These are phyloP conservation scores for Microcebus griseorufus DNA, from an alignment of 2,113 vertebrate genomes.

Conservation along the genomic window DNA sequence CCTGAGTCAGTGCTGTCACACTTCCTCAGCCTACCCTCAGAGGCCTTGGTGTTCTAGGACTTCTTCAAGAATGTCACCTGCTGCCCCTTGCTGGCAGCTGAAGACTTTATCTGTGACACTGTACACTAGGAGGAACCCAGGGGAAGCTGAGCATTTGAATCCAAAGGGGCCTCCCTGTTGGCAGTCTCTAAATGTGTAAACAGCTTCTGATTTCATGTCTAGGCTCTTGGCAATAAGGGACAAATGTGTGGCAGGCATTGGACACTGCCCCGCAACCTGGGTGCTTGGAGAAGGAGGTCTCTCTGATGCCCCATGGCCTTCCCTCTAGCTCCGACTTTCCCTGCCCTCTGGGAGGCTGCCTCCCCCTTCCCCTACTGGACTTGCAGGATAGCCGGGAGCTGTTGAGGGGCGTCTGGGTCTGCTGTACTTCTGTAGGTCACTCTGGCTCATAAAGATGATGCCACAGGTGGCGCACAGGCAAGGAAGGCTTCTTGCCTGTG, in stretches of 20 bases:
- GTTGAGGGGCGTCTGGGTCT: conserved; percentile 89
- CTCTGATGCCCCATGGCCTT: conserved; percentile 22
- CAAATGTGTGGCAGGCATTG: not conserved
- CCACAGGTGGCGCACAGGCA: conserved; percentile 89
- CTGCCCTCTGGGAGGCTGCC: conserved; percentile 6
- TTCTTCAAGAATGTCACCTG: conserved; percentile 88
- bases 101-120: conserved; percentile 71
- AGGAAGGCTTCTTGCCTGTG: conserved; percentile 91
- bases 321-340: not conserved
- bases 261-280: not conserved
- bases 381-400: conserved; percentile 87
- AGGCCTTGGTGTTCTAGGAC: conserved; percentile 85
- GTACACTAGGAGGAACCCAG: conserved; percentile 56
- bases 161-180: conserved; percentile 59
- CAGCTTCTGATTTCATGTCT: not conserved
- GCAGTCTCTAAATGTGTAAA: not conserved
- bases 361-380: conserved; percentile 71
- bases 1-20: conserved; percentile 94
- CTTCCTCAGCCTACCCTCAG: conserved; percentile 89
- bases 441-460: conserved; percentile 92
- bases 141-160: conserved; percentile 49
- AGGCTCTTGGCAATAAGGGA: not conserved
- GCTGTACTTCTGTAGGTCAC: conserved; percentile 92
- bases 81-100: conserved; percentile 85
- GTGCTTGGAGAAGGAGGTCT: not conserved